phyloP scores from a whole-genome alignment of 2,797 vertebrate genomes.

The Forpus xanthops region DNA sequence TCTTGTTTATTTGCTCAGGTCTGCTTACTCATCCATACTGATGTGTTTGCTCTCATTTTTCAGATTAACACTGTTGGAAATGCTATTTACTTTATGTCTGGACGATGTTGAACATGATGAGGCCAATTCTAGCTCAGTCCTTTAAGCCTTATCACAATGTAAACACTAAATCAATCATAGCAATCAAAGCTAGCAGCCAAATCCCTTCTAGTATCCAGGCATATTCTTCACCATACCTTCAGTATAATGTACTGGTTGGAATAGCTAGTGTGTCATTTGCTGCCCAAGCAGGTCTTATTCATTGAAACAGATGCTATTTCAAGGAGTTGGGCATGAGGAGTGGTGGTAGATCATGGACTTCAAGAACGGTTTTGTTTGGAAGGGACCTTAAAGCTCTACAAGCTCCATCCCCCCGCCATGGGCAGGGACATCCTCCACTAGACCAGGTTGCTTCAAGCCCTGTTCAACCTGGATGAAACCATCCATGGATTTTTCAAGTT shows the following conservation, averaged over 20 bases:
- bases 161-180: background rate
- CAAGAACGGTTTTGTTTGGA: background rate
- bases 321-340: background rate
- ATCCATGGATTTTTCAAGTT: background rate
- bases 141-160: background rate
- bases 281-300: background rate
- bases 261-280: background rate
- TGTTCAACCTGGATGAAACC: background rate
- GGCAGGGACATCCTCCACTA: background rate
- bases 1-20: conserved; percentile 45
- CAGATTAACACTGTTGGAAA: background rate
- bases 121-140: background rate
- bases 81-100: conserved; percentile 21
- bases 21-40: background rate
- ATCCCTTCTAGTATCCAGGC: background rate
- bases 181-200: background rate
- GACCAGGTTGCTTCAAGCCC: background rate
- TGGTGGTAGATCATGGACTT: background rate
- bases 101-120: background rate
- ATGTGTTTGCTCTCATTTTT: conserved; percentile 6
- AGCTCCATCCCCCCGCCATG: background rate
- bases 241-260: background rate
- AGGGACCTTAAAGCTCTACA: background rate
- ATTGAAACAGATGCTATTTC: background rate
- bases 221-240: background rate